A percentile compares a stretch with the other conserved stretches of the same genome.
Evolutionary conservation across 2,888 invertebrate genomes (phyloP).

Genomic region (Drosophila tanythrix): DNA sequence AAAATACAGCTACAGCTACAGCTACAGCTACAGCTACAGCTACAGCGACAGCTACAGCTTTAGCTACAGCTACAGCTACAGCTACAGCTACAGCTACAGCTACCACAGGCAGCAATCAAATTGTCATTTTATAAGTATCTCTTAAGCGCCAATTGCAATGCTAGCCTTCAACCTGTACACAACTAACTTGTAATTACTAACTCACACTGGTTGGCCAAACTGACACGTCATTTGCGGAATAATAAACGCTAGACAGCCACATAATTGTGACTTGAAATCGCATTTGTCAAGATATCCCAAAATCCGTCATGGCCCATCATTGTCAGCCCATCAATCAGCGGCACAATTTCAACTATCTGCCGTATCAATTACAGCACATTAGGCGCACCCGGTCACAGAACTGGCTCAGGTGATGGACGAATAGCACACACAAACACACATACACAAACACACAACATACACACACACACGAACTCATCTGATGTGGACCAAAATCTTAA

Average conservation of each 20-base stretch:
- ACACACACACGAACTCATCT: neutral
- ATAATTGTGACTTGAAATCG: neutral
- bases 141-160: constrained; percentile 24
- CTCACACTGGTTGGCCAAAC: neutral
- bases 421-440: neutral
- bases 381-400: constrained; percentile 1
- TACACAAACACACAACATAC: neutral
- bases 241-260: neutral
- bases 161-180: constrained; percentile 1
- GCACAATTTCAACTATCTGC: constrained; percentile 18
- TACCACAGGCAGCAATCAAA: constrained; percentile 5
- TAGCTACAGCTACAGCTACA: neutral
- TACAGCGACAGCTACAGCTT: neutral
- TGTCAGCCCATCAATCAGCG: constrained; percentile 39
- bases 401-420: constrained; percentile 4
- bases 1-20: too few relatives aligned
- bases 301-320: constrained; percentile 25
- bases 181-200: constrained; percentile 16
- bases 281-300: constrained; percentile 23
- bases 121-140: neutral
- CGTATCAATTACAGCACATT: constrained; percentile 40
- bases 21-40: neutral
- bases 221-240: constrained; percentile 9
- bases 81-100: neutral
- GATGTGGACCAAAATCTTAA: constrained; percentile 9